Conservation (phyloP, 2,797 vertebrate species). For the Labroides dimidiatus region DNA sequence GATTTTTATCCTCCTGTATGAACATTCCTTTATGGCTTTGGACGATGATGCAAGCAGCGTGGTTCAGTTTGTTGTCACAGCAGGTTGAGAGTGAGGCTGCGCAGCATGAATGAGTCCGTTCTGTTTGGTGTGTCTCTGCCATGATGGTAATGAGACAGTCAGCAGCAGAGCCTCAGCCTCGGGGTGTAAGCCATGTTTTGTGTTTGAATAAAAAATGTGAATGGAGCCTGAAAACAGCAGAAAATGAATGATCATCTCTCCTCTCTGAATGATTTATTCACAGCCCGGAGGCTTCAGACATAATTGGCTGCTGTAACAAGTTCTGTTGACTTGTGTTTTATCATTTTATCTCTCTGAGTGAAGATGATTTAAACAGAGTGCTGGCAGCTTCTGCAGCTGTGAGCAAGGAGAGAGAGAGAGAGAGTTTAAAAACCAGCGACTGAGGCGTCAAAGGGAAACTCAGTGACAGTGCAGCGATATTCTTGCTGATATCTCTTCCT, state of each 20-base stretch:
- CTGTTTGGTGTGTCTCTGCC: constrained; percentile 20
- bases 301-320: constrained; percentile 27
- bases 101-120: constrained; percentile 6
- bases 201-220: constrained; percentile 42
- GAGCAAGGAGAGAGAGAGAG: background rate
- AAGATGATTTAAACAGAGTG: constrained; percentile 7
- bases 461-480: background rate
- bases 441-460: constrained; percentile 8
- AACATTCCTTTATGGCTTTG: background rate
- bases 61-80: constrained; percentile 24
- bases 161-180: background rate
- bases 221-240: constrained; percentile 4
- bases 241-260: constrained; percentile 4
- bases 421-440: background rate
- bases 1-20: background rate
- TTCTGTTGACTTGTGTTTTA: constrained; percentile 5
- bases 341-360: constrained; percentile 12
- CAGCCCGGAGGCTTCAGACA: constrained; percentile 1
- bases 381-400: constrained; percentile 19
- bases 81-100: constrained; percentile 9
- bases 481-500: background rate
- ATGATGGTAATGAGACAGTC: constrained; percentile 25
- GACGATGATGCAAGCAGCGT: background rate
- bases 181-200: constrained; percentile 2
- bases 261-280: constrained; percentile 31